Evolutionary conservation across 2,113 vertebrate species (phyloP), one percentile per base, ranked within the genome.

Genomic region (Epinephelus fuscoguttatus): DNA sequence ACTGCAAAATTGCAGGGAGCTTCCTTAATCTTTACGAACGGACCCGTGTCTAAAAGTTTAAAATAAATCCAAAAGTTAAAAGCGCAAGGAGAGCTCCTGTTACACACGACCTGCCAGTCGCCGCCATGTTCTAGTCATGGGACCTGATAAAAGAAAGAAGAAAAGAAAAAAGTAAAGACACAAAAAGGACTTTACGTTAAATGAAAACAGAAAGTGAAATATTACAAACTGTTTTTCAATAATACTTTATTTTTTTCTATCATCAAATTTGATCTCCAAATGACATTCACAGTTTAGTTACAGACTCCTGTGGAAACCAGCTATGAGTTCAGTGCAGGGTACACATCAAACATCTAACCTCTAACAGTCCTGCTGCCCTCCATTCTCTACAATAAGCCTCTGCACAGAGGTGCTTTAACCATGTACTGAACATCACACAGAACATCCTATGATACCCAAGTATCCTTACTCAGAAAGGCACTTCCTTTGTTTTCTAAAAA

Each of bases 161-260:
- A 21, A 53, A 23, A 18, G 50, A 15, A 27, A 27, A 30, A 30
- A 30, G 30, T 30, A 4, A 30, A 30, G 30, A 30, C 30, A 50
- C 13, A 55, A 27, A 14, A 15, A 27, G 23, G 15, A 25, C 1
- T 23, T 25, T 18, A 9, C 17, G 15, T 13, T 13, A 1, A 52
- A 52, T n/a, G 47, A 52, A 70, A 50, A 69, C 4, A 21, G 3
- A 18, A 19, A 57, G 2, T 27, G 10, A 45, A 27, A 37, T 21
- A 30, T 9, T 17, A 33, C 10, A 40, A 66, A 21, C 15, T 57
- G 42, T n/a, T 53, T 59, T 68, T 55, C 57, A 72, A 40, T 70
- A 66, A 78, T 69, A 53, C 61, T 85, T 88, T 71, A 85, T 85
- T 82, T 79, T 68, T 45, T 11, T 61, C 73, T 64, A 81, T 81